These are phyloP conservation scores for Sarcophaga rosellei DNA, from an alignment of 2,888 invertebrate genomes.

Conservation along the genomic window DNA sequence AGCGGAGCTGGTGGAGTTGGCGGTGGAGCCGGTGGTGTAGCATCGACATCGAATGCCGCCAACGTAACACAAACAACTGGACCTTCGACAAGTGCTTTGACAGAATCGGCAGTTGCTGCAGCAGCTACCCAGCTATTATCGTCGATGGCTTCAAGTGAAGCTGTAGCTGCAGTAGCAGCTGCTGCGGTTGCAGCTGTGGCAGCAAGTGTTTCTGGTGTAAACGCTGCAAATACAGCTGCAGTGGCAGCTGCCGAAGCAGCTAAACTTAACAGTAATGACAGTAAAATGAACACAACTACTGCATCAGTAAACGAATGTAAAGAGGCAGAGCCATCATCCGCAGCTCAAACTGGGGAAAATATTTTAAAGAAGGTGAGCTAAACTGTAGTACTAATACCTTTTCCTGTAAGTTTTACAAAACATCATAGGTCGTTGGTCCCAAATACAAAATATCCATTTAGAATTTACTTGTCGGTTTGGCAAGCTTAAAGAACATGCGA, in stretches of 20 bases:
- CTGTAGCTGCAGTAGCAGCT: constrained; percentile 78
- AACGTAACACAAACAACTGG: constrained; percentile 72
- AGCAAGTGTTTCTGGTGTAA: constrained; percentile 70
- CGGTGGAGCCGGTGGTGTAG: constrained; percentile 67
- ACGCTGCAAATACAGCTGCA: constrained; percentile 58
- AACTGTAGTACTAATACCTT: neutral
- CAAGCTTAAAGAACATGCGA: too few species aligned
- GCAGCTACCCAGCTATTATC: constrained; percentile 79
- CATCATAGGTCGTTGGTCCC: neutral
- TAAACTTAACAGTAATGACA: constrained; percentile 64
- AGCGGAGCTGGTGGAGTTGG: constrained; percentile 43
- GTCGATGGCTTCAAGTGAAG: constrained; percentile 79
- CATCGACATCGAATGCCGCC: constrained; percentile 71
- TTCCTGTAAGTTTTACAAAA: constrained; percentile 9
- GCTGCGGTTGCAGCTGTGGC: constrained; percentile 72
- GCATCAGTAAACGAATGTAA: constrained; percentile 61
- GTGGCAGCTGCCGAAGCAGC: constrained; percentile 61
- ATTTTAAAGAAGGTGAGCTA: constrained; percentile 71
- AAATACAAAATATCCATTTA: neutral
- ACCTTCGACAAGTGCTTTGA: constrained; percentile 69
- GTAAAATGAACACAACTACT: constrained; percentile 60
- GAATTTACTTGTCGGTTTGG: neutral
- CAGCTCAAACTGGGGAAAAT: constrained; percentile 69
- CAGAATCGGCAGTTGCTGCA: constrained; percentile 76
- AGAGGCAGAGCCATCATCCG: constrained; percentile 63